Evolutionary conservation across 2,113 vertebrate species (phyloP), one percentile per base, ranked within the genome.

Genomic region (Chaenogobius annularis): DNA sequence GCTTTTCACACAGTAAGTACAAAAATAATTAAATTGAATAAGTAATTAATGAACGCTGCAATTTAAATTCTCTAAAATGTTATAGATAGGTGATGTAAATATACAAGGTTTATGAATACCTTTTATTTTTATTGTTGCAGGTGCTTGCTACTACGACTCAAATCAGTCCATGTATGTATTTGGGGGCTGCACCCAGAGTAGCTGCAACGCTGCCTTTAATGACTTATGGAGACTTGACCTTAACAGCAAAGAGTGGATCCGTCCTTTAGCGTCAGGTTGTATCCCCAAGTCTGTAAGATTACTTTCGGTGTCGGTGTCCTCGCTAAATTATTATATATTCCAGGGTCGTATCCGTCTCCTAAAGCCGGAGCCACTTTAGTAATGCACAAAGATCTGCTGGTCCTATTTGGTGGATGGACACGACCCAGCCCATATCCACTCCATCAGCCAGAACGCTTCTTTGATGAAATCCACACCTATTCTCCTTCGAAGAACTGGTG

Each of bases 81-180:
- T 7, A 17, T 20, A 20, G 1, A 54, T 20, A 19, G 55, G 22
- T 23, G 55, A 58, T 58, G 55, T 14, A 52, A 19, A 52, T 17
- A 17, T 66, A 54, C 50, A 54, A 54, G 9, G 50, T 54, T 54
- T 20, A 54, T 52, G 7, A 7, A 19, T 20, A 3, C 48, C 5
- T 59, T n/a, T 23, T 62, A 50, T 66, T 74, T 67, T 75, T 20
- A 75, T 20, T 19, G 0, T 80, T 64, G 65, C 75, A 99, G 98
- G 98, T 88, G 96, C 98, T 0, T 99, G 97, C 84, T 99, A 99
- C 84, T 99, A 98, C 1, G 98, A 98, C 0, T 93, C 94, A 7
- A 99, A 98, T 84, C 98, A 99, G 88, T 99, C 98, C 43, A 98
- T 99, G 97, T 99, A 99, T 3, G 98, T 99, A 84, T 99, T 99